phyloP scores from a whole-genome alignment of 1,140 invertebrate genomes.

The Diplogasteroides magnus region DNA sequence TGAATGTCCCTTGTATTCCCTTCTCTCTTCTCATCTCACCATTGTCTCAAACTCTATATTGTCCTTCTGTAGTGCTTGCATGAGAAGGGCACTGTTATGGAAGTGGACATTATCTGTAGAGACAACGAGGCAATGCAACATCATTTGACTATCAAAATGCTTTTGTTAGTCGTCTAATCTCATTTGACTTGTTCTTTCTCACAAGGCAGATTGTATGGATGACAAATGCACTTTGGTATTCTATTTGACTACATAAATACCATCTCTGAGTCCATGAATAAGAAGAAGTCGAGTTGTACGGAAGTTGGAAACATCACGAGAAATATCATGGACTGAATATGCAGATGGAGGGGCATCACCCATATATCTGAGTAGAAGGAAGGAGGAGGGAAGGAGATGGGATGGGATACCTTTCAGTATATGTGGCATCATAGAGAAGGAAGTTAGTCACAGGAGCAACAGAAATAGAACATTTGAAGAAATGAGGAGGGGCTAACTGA shows the following conservation, averaged over 20 bases:
- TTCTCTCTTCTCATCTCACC: constrained; percentile 22
- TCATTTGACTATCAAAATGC: no score
- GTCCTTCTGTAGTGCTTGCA: constrained; percentile 42
- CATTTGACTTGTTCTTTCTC: no score
- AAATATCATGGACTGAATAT: background rate
- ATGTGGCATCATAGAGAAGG: constrained; percentile 50
- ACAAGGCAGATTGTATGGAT: no score
- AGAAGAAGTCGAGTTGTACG: constrained; percentile 38
- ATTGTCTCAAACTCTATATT: constrained; percentile 51
- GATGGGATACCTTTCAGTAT: constrained; percentile 46
- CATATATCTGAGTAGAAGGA: background rate
- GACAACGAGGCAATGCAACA: no score
- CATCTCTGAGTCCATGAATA: constrained; percentile 46
- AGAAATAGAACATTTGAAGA: constrained; percentile 50
- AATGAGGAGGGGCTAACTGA: constrained; percentile 34
- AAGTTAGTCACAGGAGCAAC: constrained; percentile 54
- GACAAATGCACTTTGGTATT: no score
- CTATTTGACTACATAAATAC: constrained; percentile 28
- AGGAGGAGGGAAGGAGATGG: background rate
- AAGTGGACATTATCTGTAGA: constrained; percentile 54
- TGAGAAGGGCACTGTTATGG: constrained; percentile 51
- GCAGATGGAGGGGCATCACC: background rate
- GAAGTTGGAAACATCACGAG: constrained; percentile 40
- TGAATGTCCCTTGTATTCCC: background rate
- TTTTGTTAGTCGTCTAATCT: no score